Evolutionary conservation across 1,140 invertebrate species (phyloP), one percentile per base, ranked within the genome.

Genomic region (Mya arenaria): DNA sequence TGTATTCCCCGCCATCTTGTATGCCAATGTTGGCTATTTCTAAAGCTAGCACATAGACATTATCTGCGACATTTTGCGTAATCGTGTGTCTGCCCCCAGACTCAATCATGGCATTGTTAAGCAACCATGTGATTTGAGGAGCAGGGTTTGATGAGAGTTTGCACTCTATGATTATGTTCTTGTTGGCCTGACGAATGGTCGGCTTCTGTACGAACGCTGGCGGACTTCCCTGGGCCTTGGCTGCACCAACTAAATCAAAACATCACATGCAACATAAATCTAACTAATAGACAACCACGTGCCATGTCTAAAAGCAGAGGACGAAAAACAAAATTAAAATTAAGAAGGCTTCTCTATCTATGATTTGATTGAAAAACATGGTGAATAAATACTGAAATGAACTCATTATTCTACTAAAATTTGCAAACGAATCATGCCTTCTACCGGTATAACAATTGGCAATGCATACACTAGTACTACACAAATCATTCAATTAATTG

Each of bases 181-280:
- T 97, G 25, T 89, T 89, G 8, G 84, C 89, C 94, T 99, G 98
- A 93, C 97, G 95, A 92, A 99, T 99, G 89, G 97, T 95, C 32
- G 98, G 98, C 94, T 98, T 95, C 95, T 98, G 97, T 85, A 97
- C 98, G 94, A 99, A 99, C 80, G 97, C 98, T 68, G 98, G 98
- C 93, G 97, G 97, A 91, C 97, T 96, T 90, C 96, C 97, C 28
- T 28, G 15, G 36, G 66, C 68, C 65, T 82, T 39, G 41, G 23
- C 68, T 15, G 39, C 56, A 73, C 60, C 65, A 56, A 60, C 25
- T 37, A 66, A 65, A 69, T 39, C 66, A 39, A 69, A 32, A 71
- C 6, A 66, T 10, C n/a, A n/a, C n/a, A n/a, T n/a, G n/a, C n/a
- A n/a, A n/a, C n/a, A n/a, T n/a, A n/a, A n/a, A n/a, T n/a, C n/a